Conservation (phyloP, 2,797 vertebrate species). For the Acipenser oxyrinchus region DNA sequence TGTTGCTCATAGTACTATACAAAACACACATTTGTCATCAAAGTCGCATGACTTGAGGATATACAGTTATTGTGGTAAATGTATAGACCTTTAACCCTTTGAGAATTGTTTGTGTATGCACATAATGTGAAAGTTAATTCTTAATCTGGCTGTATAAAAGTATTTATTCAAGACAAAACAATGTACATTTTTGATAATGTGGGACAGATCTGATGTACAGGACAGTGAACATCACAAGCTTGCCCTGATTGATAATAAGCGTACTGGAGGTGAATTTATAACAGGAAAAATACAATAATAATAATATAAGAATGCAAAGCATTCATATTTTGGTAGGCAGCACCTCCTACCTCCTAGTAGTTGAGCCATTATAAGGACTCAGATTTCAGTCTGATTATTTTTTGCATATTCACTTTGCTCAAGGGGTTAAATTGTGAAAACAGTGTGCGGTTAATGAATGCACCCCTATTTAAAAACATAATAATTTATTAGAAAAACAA, state of each 20-base stretch:
- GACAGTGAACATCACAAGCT: constrained; percentile 40
- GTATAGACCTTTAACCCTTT: constrained; percentile 60
- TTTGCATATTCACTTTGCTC: constrained; percentile 24
- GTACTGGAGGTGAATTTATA: constrained; percentile 33
- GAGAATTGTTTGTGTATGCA: constrained; percentile 63
- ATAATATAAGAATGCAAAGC: constrained; percentile 52
- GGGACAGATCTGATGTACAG: constrained; percentile 50
- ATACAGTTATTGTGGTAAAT: constrained; percentile 65
- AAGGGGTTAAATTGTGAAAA: constrained; percentile 23
- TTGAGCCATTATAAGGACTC: too few relatives aligned
- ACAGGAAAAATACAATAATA: constrained; percentile 18
- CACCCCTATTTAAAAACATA: constrained; percentile 13
- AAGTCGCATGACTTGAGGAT: constrained; percentile 67
- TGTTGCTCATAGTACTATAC: constrained; percentile 50
- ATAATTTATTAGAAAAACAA: background rate
- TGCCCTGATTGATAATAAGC: constrained; percentile 25
- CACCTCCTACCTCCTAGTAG: too few relatives aligned
- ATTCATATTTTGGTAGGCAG: constrained; percentile 15
- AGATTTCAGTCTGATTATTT: constrained; percentile 23
- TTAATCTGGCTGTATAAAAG: constrained; percentile 41
- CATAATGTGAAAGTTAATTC: constrained; percentile 62
- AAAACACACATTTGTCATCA: constrained; percentile 64
- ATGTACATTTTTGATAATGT: constrained; percentile 58
- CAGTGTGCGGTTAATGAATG: constrained; percentile 20
- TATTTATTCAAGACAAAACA: constrained; percentile 47